A percentile compares a stretch with the other conserved stretches of the same genome.
Evolutionary conservation across 2,797 vertebrate genomes (phyloP).

Genomic region (Mormyrus hasselquistii): DNA sequence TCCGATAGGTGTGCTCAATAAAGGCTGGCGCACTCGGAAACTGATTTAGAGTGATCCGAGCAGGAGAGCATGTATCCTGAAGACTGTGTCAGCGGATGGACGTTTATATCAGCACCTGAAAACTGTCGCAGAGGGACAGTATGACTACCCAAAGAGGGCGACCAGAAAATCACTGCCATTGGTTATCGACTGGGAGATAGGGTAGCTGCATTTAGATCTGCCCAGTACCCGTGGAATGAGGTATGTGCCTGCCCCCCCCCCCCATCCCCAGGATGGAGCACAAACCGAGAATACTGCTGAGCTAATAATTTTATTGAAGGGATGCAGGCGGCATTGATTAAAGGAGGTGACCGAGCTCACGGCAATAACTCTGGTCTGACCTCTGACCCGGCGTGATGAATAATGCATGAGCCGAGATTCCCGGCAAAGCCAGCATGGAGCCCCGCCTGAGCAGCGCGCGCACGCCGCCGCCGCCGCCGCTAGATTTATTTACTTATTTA

Average conservation of each 20-base stretch:
- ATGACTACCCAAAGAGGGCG: conserved; percentile 45
- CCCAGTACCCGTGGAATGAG: conserved; percentile 57
- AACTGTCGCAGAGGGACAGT: neutral
- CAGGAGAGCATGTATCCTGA: neutral
- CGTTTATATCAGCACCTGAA: neutral
- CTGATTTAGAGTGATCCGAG: neutral
- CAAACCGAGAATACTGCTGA: conserved; percentile 72
- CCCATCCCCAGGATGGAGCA: conserved; percentile 56
- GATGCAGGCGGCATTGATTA: conserved; percentile 79
- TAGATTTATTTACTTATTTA: conserved; percentile 82
- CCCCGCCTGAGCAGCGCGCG: neutral
- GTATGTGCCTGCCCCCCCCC: neutral
- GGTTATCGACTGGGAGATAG: neutral
- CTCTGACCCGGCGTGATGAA: conserved; percentile 73
- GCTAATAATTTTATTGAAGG: conserved; percentile 79
- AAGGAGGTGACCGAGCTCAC: conserved; percentile 71
- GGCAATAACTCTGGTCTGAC: conserved; percentile 74
- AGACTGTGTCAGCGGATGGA: neutral
- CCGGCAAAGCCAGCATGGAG: conserved; percentile 55
- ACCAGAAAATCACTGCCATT: conserved; percentile 7
- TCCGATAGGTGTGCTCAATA: conserved; percentile 45
- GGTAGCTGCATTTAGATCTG: conserved; percentile 64
- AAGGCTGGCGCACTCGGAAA: conserved; percentile 10
- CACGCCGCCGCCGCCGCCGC: conserved; percentile 48
- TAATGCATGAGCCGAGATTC: conserved; percentile 80